phyloP scores from a whole-genome alignment of 2,113 vertebrate genomes.

The Laterallus jamaicensis region DNA sequence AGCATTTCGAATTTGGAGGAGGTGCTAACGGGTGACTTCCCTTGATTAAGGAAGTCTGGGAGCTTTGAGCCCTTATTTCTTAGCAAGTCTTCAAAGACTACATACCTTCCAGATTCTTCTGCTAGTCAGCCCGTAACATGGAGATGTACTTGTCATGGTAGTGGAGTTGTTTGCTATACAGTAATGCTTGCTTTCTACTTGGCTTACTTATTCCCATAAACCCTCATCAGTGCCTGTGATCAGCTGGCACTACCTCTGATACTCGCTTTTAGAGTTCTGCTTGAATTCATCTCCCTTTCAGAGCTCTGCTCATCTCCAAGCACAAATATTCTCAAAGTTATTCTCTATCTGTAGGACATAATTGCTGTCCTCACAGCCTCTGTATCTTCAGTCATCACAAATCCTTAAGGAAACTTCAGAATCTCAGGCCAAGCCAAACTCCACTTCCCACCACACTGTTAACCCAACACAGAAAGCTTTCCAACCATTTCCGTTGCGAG shows the following conservation, averaged over 20 bases:
- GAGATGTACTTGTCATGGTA: not conserved
- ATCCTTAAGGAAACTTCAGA: not conserved
- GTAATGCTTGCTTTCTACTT: not conserved
- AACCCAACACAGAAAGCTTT: not conserved
- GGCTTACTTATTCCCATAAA: not conserved
- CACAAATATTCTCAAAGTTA: not conserved
- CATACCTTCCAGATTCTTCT: not conserved
- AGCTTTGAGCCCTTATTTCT: not conserved
- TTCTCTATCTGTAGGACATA: not conserved
- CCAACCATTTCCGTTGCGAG: not conserved
- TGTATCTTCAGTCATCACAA: not conserved
- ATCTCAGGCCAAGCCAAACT: not conserved
- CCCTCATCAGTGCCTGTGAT: not conserved
- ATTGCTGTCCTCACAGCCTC: not conserved
- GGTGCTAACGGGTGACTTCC: not conserved
- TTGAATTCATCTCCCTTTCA: not conserved
- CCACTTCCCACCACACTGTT: not conserved
- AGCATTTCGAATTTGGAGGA: not conserved
- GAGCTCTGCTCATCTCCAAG: not conserved
- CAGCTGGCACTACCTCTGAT: not conserved
- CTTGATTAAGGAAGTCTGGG: slow-evolving; percentile 21
- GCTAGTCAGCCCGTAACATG: not conserved
- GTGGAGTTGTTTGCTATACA: not conserved
- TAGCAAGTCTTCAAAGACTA: not conserved
- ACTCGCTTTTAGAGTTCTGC: not conserved